Base-by-base conservation (phyloP, 2,797 vertebrate genomes). In the Epinephelus malabaricus region DNA sequence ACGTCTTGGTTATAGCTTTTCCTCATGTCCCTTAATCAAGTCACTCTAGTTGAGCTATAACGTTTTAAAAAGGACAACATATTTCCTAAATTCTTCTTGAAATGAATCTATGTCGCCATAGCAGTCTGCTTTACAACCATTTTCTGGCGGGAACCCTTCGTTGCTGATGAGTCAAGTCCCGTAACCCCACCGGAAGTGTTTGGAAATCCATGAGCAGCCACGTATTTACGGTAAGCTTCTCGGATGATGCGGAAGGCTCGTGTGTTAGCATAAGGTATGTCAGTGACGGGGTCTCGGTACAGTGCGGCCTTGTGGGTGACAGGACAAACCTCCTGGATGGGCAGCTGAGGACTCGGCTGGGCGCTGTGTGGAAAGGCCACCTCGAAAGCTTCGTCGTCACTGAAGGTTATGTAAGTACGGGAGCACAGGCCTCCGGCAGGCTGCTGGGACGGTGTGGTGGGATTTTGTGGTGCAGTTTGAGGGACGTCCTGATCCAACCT, bases 161-260 rank as follows among this genome's bases (percentile, higher is more conserved):
- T 11, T 0, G 66, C 67, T 0, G 95, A 88, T 1, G 95, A 93
- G 0, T 94, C 94, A 1, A 94, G 84, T 2, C 95, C 93, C 0
- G 94, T 82, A 0, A 54, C 73, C 4, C 86, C 88, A 56, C 86
- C 94, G 0, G 96, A 95, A 0, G 96, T 84, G 30, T 95, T 97
- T 0, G 98, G 98, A 70, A 99, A 96, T 12, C 98, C 98, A 0
- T 99, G 98, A 0, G 97, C 97, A 0, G 97, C 96, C 75, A 99
- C 96, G 21, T 99, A 99, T 69, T 99, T 99, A 46, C 97, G 96
- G 85, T 99, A 99, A 0, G 98, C 97, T 71, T 99, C 98, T 0
- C 98, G 96, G 85, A 99, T 98, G 92, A 99, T 99, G 81, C 97
- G 97, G 95, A 99, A 99, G 74, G 98, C 97, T 1, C 97, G 95